These are phyloP conservation scores for Zaprionus africanus DNA, from an alignment of 1,140 invertebrate species.

Conservation along the genomic window DNA sequence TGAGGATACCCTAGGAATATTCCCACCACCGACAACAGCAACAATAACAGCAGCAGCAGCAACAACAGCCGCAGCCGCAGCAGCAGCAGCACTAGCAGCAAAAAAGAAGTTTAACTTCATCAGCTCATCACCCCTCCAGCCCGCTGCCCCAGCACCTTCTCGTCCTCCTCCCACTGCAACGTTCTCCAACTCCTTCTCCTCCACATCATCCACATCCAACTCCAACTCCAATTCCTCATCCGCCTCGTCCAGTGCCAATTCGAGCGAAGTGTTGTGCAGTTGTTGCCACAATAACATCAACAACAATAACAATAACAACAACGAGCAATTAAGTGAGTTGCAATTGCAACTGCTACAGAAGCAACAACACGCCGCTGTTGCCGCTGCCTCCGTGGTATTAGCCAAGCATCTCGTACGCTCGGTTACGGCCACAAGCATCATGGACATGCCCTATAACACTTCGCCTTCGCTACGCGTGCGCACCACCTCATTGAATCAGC, in stretches of 20 bases:
- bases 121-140: neutral
- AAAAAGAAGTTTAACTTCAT: constrained; percentile 19
- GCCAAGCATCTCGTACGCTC: constrained; percentile 71
- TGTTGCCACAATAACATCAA: constrained; percentile 12
- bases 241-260: constrained; percentile 7
- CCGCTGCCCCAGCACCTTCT: neutral
- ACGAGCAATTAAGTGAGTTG: constrained; percentile 17
- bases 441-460: constrained; percentile 85
- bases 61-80: constrained; percentile 34
- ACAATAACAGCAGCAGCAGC: constrained; percentile 15
- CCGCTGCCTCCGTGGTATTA: constrained; percentile 40
- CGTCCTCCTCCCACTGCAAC: constrained; percentile 15
- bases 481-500: constrained; percentile 85
- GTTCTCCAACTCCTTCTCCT: constrained; percentile 2
- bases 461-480: constrained; percentile 87
- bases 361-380: constrained; percentile 35
- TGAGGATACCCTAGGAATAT: constrained; percentile 18
- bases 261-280: constrained; percentile 21
- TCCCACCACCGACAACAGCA: constrained; percentile 32
- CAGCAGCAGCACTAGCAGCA: constrained; percentile 24
- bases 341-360: constrained; percentile 36
- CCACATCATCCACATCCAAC: constrained; percentile 8
- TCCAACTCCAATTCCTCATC: neutral
- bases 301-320: neutral
- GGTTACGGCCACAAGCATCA: constrained; percentile 81